Base-by-base conservation (phyloP, 2,797 vertebrate genomes). In the Ctenopoma multispine region DNA sequence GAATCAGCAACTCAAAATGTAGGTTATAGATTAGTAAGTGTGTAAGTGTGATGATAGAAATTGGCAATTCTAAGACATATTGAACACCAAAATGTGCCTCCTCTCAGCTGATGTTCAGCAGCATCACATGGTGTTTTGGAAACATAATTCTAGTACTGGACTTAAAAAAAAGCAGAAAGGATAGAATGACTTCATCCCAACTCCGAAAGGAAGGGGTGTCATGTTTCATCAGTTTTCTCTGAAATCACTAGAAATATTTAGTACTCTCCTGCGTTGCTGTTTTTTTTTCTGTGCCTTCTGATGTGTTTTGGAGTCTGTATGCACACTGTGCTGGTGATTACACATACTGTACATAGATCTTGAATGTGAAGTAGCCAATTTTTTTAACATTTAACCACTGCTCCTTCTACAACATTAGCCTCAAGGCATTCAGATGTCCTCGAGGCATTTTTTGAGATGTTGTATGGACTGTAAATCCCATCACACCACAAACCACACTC, bases 371-470 rank as follows among this genome's bases (percentile, higher is more conserved):
- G 80, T n/a, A 74, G 56, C 46, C 44, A 38, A 71, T 69, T 75
- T 64, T 76, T 84, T 86, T 64, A 77, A 72, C 69, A 78, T 64
- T 71, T 83, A 67, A 75, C 57, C 63, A 12, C 46, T 7, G 23
- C 58, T 83, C 72, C 67, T 76, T 80, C 70, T 72, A 75, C 80
- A 81, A 72, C 75, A 85, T 81, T 58, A 63, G 86, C 89, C 85
- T 84, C 20, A 40, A 81, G 85, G 81, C 85, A 79, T 80, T 74
- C 61, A 68, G 44, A 87, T 81, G 60, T 86, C 79, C 81, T 72
- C 78, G 63, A 88, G 90, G 82, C 75, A 80, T 81, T 81, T 87
- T 86, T 75, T 55, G 5, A 83, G 53, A 87, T 75, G 63, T 62
- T 72, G 71, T 63, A 76, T 17, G 7, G 51, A 56, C 67, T 71